Base-by-base conservation (phyloP, 1,140 invertebrate species). In the Kradibia gibbosae region DNA sequence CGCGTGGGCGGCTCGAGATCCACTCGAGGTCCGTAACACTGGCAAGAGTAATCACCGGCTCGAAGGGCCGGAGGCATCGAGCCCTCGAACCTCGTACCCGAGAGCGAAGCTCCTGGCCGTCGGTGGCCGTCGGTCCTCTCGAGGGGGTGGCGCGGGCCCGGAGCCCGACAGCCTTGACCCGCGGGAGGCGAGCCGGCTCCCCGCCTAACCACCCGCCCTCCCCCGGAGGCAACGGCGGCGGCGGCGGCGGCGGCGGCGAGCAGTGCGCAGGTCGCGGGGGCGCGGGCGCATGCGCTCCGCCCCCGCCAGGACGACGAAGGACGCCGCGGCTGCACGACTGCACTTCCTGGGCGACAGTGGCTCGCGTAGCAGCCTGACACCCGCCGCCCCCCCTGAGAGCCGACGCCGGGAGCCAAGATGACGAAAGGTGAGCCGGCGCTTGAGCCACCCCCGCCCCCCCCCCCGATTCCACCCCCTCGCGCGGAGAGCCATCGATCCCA, bases 301-400 rank as follows among this genome's bases (percentile, higher is more conserved):
- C 20, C 0, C 60, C 4, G 5, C 17, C 20, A 70, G 76, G 50
- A 72, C 20, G 50, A 57, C n/a, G 20, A 50, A 48, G 67, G 57
- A 50, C n/a, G 39, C 70, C 70, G 60, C 39, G 36, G 11, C 4
- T 65, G 50, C 45, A 55, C 65, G 77, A 42, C 31, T 71, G 78
- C 53, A 80, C 34, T 73, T 80, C 78, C 65, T 60, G 36, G 39
- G 67, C 65, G 70, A 80, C 70, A 73, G 50, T 80, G 15, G 70
- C 78, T 67, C 53, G 70, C 78, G 55, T 20, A 53, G 31, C 50
- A 22, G 13, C 15, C 53, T 8, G 28, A 77, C n/a, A 17, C 11
- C 0, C 70, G 62, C 34, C 22, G 15, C 67, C n/a, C 11, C 70
- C 36, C 34, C n/a, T 11, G 70, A 22, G 42, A 48, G 42, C 70